Evolutionary conservation across 2,113 vertebrate genomes (phyloP), one percentile per base, ranked within the genome.

Genomic region (Glaucidium brasilianum): DNA sequence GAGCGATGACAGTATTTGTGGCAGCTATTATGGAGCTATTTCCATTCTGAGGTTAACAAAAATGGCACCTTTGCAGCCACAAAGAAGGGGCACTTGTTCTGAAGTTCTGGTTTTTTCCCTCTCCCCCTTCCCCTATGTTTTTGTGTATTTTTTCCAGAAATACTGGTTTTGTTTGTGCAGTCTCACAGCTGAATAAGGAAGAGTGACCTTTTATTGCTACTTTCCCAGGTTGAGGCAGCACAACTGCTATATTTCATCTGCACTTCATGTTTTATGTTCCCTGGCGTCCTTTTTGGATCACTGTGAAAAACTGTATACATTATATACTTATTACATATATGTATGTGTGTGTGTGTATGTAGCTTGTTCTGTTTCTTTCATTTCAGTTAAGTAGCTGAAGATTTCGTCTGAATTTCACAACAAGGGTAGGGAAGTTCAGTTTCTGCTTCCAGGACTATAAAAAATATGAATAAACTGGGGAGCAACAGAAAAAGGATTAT

Each of bases 1-100:
- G 10, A 0, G 0, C 2, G 2, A 11, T 53, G 39, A 34, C 1
- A 21, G 11, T 37, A 34, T 41, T 60, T 68, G 23, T 63, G 49
- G 12, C 64, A 17, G 11, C 26, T 69, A 0, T 80, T 68, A 52
- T 2, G 16, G 37, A 89, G 8, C 7, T 37, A 20, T 52, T 89
- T 93, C 37, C 17, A 32, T 62, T 69, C n/a, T 84, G 30, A 45
- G 26, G 26, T 63, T 78, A 45, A 62, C 19, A 67, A 72, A 90
- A 67, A 25, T 8, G 8, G 5, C 17, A 64, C 14, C 6, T 64
- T 78, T 47, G 45, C 0, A 4, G 30, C 62, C 15, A 63, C 53
- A 39, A 32, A 47, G 75, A 84, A 74, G 22, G 8, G 8, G 12
- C 7, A 59, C 15, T 71, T 60, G 1, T 11, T 58, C 26, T 71